Conservation (phyloP, 2,797 vertebrate genomes). For the Siniperca undulata region DNA sequence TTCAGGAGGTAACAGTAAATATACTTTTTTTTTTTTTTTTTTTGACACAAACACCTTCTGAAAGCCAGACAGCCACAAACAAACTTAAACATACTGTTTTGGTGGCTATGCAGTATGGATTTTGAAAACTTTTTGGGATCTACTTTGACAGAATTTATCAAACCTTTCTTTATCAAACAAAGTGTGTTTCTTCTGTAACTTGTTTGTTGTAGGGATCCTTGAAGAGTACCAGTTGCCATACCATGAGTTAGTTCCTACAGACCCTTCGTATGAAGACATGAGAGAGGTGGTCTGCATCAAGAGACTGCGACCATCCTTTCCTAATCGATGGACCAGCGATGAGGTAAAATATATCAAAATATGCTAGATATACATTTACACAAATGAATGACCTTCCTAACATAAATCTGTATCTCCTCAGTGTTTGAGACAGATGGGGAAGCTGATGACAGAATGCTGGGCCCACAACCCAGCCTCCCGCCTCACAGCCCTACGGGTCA, state of each 20-base stretch:
- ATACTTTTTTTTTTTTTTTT: not conserved
- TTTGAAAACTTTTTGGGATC: not conserved
- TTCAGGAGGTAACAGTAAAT: constrained; percentile 90
- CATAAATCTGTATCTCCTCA: constrained; percentile 66
- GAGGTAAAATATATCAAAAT: constrained; percentile 85
- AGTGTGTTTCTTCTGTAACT: not conserved
- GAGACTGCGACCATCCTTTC: constrained; percentile 92
- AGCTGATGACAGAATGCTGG: constrained; percentile 98
- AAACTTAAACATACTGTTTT: not conserved
- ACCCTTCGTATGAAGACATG: constrained; percentile 98
- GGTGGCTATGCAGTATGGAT: not conserved
- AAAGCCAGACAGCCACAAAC: not conserved
- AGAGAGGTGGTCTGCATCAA: constrained; percentile 96
- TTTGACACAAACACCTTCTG: not conserved
- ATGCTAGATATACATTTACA: not conserved
- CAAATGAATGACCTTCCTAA: constrained; percentile 26
- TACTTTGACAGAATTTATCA: not conserved
- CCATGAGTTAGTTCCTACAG: constrained; percentile 93
- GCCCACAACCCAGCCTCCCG: constrained; percentile 94
- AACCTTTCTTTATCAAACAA: not conserved
- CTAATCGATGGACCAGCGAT: constrained; percentile 96
- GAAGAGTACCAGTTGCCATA: constrained; percentile 98
- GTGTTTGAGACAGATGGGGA: constrained; percentile 97
- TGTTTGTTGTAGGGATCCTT: constrained; percentile 88
- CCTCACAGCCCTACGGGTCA: constrained; percentile 95